These are phyloP conservation scores for Drosophila pectinifera DNA, from an alignment of 1,140 invertebrate species.

Conservation along the genomic window DNA sequence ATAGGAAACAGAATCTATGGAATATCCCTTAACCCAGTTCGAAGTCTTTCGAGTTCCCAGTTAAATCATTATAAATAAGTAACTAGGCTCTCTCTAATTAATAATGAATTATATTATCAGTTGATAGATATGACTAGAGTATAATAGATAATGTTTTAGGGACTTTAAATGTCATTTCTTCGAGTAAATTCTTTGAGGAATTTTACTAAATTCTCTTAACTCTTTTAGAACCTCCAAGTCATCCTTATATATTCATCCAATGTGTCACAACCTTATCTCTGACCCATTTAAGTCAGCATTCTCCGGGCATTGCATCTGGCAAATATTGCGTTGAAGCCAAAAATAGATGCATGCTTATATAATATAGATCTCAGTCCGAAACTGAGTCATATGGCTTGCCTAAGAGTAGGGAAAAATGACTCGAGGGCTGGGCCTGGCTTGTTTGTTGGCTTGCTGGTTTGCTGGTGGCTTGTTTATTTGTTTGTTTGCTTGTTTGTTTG, in stretches of 20 bases:
- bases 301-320: not conserved
- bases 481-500: conserved; percentile 14
- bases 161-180: too few species aligned
- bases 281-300: not conserved
- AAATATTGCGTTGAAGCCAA: not conserved
- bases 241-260: not conserved
- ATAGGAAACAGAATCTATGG: not conserved
- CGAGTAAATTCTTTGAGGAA: too few species aligned
- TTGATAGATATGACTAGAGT: too few species aligned
- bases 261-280: not conserved
- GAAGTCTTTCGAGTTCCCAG: too few species aligned
- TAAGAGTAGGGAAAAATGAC: conserved; percentile 19
- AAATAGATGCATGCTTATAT: not conserved
- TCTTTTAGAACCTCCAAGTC: not conserved
- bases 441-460: conserved; percentile 24
- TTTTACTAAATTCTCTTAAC: too few species aligned
- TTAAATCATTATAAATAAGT: too few species aligned
- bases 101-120: too few species aligned
- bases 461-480: conserved; percentile 14
- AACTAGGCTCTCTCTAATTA: too few species aligned
- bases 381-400: not conserved
- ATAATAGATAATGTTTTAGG: too few species aligned
- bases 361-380: not conserved
- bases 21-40: not conserved
- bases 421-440: conserved; percentile 32